Evolutionary conservation across 2,113 vertebrate genomes (phyloP), one percentile per base, ranked within the genome.

Genomic region (Strigops habroptila): DNA sequence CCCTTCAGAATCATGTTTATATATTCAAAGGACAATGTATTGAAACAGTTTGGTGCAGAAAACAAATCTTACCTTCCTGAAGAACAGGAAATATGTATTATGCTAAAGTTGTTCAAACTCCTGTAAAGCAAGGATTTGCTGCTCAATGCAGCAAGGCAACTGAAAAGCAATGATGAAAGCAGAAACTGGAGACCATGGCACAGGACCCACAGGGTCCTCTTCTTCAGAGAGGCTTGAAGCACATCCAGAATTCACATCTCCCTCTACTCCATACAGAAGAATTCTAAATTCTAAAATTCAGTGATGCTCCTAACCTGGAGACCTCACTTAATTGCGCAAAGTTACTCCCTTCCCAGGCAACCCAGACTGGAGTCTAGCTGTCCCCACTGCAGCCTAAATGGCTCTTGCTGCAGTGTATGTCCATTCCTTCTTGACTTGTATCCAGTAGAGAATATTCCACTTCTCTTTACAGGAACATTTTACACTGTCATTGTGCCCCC

Each of bases 401-500:
- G 37, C 43, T 94, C 76, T 68, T 88, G 15, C 62, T 89, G 60
- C 43, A 81, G 67, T 27, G 3, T 25, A 22, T 13, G 33, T 35
- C 46, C 55, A 60, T 48, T 92, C 64, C 77, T 77, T 52, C 68
- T 59, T 48, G 73, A 75, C 55, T 49, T 53, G 12, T 13, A 39
- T 63, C 60, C 81, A 55, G 35, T 0, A 88, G 75, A 86, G 82
- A 93, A 79, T n/a, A 83, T 86, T 91, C 83, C 60, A 51, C 62
- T 93, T 65, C 12, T 49, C 75, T 86, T 71, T 82, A 57, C 81
- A 84, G 77, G 88, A 92, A 82, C 51, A 44, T 48, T 96, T 93
- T 82, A 86, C 73, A n/a, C 30, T 59, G n/a, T 75, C 39, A 25
- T 74, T 59, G 65, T 65, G 62, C 64, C 74, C 89, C 73, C 83